Conservation (phyloP, 1,140 invertebrate genomes). For the Melanaphis sacchari region DNA sequence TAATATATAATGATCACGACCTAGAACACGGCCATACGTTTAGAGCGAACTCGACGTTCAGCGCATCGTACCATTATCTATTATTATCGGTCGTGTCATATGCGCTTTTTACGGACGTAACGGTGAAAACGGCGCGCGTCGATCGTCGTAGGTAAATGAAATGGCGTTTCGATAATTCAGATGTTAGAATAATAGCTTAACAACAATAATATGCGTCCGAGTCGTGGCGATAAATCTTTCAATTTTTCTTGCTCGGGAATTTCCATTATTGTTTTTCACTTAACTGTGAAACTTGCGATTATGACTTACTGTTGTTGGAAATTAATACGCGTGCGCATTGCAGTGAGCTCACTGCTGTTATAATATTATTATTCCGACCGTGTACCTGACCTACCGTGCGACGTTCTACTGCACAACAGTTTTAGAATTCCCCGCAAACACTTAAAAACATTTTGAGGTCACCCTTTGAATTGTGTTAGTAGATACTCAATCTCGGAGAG, state of each 20-base stretch:
- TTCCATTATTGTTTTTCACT: constrained; percentile 3
- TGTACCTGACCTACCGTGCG: background rate
- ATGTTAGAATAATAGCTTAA: background rate
- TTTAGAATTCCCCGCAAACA: background rate
- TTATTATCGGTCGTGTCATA: background rate
- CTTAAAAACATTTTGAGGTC: constrained; percentile 1
- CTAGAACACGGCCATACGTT: background rate
- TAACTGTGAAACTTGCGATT: background rate
- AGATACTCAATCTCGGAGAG: background rate
- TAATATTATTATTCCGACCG: background rate
- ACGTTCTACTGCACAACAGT: background rate
- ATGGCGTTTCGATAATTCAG: background rate
- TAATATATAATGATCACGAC: background rate
- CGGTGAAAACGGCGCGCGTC: background rate
- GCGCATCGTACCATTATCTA: no score
- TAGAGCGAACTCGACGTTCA: background rate
- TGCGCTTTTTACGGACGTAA: background rate
- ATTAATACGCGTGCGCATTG: background rate
- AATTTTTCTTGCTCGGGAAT: background rate
- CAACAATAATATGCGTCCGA: no score
- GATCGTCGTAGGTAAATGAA: background rate
- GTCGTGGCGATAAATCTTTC: background rate
- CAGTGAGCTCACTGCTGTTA: background rate
- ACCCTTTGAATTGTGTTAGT: background rate
- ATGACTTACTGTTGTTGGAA: background rate